Evolutionary conservation across 2,797 vertebrate species (phyloP).

Genomic region (Eidolon dupreanum): DNA sequence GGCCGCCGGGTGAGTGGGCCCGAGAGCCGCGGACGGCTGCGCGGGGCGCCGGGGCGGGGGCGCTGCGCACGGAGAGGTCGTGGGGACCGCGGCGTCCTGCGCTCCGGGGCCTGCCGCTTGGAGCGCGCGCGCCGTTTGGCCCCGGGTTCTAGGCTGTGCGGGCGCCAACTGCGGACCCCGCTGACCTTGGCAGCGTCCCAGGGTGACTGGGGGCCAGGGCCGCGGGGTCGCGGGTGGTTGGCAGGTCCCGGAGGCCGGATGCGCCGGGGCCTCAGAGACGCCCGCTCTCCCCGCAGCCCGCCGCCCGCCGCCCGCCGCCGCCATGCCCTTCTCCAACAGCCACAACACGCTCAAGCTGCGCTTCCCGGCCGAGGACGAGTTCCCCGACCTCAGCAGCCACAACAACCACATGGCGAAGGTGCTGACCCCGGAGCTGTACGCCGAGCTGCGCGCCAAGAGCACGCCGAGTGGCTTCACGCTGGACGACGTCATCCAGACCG

Average conservation of each 20-base stretch:
- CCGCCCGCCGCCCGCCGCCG: constrained; percentile 72
- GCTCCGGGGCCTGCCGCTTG: background rate
- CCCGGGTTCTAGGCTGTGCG: background rate
- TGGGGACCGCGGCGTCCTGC: background rate
- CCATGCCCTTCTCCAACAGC: constrained; percentile 97
- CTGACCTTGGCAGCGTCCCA: background rate
- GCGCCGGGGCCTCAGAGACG: background rate
- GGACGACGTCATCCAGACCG: constrained; percentile 97
- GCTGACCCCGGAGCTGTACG: constrained; percentile 92
- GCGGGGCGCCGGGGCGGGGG: background rate
- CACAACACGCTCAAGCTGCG: constrained; percentile 95
- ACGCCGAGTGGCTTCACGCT: constrained; percentile 94
- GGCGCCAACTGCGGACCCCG: background rate
- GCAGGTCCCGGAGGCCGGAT: background rate
- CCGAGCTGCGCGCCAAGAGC: constrained; percentile 90
- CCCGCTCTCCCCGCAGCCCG: background rate
- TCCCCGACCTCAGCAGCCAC: constrained; percentile 93
- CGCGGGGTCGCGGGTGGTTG: background rate
- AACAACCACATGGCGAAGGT: constrained; percentile 98
- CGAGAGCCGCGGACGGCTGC: background rate
- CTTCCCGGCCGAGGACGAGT: constrained; percentile 88
- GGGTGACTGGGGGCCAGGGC: no score
- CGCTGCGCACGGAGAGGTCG: background rate
- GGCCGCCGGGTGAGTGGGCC: constrained; percentile 56
- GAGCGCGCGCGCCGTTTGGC: background rate